Base-by-base conservation (phyloP, 1,140 invertebrate species). In the Monomorium pharaonis region DNA sequence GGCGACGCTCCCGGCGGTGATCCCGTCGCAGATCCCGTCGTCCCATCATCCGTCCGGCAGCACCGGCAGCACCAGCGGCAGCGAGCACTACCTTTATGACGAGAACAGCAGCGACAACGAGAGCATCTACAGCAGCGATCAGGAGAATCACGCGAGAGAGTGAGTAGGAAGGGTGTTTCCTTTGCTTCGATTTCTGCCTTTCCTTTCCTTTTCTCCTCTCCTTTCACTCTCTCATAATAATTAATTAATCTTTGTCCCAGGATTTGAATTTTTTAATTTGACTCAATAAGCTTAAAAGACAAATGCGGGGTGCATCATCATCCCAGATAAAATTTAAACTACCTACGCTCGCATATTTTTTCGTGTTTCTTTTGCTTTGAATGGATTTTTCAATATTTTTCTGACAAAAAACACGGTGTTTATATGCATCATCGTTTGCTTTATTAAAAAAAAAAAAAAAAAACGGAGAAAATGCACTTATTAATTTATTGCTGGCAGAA, bases 31-130 rank as follows among this genome's bases (percentile, higher is more conserved):
- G 72, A 84, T 94, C 42, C 86, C 92, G 6, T 90, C 93, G 5
- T 77, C 75, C 6, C 76, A 80, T 54, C 92, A 94, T 87, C 92
- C 94, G 63, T 86, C 94, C 1, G 92, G 94, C 42, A 94, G 94
- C 65, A 94, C 93, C 16, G 94, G 94, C 0, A 94, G 94, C 74
- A 94, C 94, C n/a, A 94, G 94, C 44, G 94, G 94, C 1, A 94
- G 94, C 85, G 94, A 94, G 62, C 87, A 94, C 65, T 94, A 94
- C 69, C 89, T 93, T 0, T 94, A 94, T 37, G 94, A 94, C 37
- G 94, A 94, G 14, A 94, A 94, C 33, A 94, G 93, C 80, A 94
- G 93, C 44, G 94, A 94, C 54, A 94, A 94, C 78, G 93, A 94
- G 78, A 94, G 94, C 75, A 87, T 89, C 10, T 94, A 94, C 70